A percentile compares a stretch with the other conserved stretches of the same genome.
These are phyloP conservation scores for Drosophila orosa DNA, from an alignment of 1,140 invertebrate genomes.

Conservation along the genomic window DNA sequence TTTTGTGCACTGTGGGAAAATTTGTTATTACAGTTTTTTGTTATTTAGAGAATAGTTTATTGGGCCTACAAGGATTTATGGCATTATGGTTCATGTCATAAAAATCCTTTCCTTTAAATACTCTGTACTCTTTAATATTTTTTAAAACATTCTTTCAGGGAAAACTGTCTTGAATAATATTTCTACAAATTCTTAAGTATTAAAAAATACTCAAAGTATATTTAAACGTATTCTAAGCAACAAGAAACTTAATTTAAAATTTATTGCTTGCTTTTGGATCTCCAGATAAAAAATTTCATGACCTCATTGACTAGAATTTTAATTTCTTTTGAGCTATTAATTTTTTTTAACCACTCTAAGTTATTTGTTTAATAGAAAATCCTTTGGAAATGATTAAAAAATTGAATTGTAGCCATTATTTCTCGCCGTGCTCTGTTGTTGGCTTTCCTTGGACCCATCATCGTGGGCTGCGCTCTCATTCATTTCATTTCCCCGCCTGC, in stretches of 20 bases:
- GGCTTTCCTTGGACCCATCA: conserved; percentile 27
- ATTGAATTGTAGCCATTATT: not conserved
- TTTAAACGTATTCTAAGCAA: not conserved
- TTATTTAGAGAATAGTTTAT: not conserved
- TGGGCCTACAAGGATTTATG: not conserved
- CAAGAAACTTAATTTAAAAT: not conserved
- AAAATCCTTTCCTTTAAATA: not conserved
- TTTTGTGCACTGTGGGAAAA: conserved; percentile 16
- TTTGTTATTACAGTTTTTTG: too few species aligned
- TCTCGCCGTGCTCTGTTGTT: conserved; percentile 26
- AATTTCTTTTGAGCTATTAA: not conserved
- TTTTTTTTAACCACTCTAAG: fast-evolving
- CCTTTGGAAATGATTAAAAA: not conserved
- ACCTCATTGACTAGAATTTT: not conserved
- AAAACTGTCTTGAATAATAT: not conserved
- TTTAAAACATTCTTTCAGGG: not conserved
- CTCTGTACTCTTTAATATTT: not conserved
- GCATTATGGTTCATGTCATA: too few species aligned
- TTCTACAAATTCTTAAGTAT: not conserved
- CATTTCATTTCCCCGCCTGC: conserved; percentile 64
- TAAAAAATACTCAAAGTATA: not conserved
- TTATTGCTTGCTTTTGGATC: not conserved
- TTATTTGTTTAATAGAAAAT: not conserved
- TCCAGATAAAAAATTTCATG: not conserved
- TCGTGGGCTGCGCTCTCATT: conserved; percentile 65